Evolutionary conservation across 2,888 invertebrate genomes (phyloP).

Genomic region (Clitarchus hookeri): DNA sequence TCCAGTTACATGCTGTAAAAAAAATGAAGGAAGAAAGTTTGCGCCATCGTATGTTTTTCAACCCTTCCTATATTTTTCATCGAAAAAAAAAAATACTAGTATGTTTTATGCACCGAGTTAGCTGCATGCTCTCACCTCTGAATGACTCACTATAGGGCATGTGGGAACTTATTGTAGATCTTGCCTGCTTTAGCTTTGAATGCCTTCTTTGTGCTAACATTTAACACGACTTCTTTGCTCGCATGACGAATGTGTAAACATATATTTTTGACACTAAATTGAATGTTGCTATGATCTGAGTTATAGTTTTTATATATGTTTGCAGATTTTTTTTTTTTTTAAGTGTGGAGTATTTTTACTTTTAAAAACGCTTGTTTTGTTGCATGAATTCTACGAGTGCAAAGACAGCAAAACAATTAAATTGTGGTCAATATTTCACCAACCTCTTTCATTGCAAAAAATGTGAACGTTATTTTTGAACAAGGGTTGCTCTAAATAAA

Average conservation of each 20-base stretch:
- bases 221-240: background rate
- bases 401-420: background rate
- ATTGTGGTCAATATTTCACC: background rate
- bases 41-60: conserved; percentile 30
- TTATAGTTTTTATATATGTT: background rate
- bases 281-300: background rate
- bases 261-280: background rate
- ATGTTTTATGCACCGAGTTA: conserved; percentile 10
- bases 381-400: background rate
- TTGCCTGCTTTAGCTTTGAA: background rate
- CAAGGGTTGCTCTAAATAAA: no score
- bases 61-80: conserved; percentile 17
- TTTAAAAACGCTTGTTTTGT: background rate
- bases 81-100: background rate
- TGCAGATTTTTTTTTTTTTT: background rate
- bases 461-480: background rate
- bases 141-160: conserved; percentile 19
- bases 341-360: background rate
- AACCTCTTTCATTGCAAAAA: background rate
- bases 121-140: conserved; percentile 17
- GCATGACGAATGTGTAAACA: background rate
- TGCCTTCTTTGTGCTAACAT: background rate
- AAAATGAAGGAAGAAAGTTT: conserved; percentile 32
- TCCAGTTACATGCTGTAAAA: conserved; percentile 31
- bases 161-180: conserved; percentile 27